Evolutionary conservation across 2,888 invertebrate genomes (phyloP).

Genomic region (Ommatoiulus sabulosus): DNA sequence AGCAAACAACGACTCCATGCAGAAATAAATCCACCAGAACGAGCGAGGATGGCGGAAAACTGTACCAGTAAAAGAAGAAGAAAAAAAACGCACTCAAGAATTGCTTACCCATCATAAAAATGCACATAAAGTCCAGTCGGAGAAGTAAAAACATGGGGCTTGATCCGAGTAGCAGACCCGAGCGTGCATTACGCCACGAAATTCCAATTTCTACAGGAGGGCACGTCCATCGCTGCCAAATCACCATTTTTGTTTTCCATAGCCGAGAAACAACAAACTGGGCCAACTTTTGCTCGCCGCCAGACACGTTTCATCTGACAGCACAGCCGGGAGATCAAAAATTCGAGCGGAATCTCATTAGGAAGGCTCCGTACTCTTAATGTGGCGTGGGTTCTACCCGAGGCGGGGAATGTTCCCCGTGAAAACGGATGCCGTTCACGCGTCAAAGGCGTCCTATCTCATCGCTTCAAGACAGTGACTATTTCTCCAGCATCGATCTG

Average conservation of each 20-base stretch:
- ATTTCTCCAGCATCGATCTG: constrained; percentile 18
- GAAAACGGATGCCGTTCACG: not conserved
- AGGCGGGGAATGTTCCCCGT: not conserved
- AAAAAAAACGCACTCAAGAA: not conserved
- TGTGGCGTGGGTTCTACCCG: not conserved
- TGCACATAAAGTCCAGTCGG: not conserved
- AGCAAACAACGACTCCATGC: not conserved
- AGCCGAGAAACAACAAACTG: not conserved
- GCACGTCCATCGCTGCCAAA: not conserved
- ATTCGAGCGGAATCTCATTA: not conserved
- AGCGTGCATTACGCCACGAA: not conserved
- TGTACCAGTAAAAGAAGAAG: not conserved
- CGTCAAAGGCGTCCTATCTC: not conserved
- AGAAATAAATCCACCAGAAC: not conserved
- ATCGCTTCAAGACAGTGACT: not conserved
- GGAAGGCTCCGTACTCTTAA: too few species aligned
- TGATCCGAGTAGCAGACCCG: not conserved
- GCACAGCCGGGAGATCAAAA: not conserved
- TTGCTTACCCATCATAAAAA: constrained; percentile 18
- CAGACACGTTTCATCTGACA: not conserved
- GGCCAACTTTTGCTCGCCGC: not conserved
- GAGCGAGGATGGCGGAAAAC: not conserved
- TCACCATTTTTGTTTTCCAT: not conserved
- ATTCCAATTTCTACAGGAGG: not conserved
- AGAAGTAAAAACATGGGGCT: not conserved